Evolutionary conservation across 1,140 invertebrate species (phyloP).

Genomic region (Glomeris maerens): DNA sequence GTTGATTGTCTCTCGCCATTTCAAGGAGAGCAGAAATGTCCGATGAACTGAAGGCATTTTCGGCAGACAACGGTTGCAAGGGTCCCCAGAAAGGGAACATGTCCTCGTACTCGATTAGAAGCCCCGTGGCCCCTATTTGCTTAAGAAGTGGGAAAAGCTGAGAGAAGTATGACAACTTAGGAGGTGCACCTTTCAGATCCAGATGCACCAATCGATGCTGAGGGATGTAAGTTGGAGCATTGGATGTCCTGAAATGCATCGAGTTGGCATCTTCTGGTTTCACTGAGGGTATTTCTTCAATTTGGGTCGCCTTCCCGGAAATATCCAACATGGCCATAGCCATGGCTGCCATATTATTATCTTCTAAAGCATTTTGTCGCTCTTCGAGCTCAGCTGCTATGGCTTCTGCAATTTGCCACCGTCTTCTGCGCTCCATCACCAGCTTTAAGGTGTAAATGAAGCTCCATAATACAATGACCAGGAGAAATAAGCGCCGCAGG

Average conservation of each 20-base stretch:
- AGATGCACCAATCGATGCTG: constrained; percentile 51
- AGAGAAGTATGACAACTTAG: constrained; percentile 52
- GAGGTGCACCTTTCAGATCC: constrained; percentile 80
- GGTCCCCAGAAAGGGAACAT: constrained; percentile 37
- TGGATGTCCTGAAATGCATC: background rate
- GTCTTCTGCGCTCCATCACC: no score
- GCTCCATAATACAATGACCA: no score
- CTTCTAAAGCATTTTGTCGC: background rate
- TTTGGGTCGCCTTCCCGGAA: background rate
- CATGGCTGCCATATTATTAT: background rate
- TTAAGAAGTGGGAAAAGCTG: constrained; percentile 58
- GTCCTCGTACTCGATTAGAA: constrained; percentile 40
- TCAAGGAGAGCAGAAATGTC: constrained; percentile 30
- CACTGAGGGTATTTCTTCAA: background rate
- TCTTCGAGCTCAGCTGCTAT: background rate
- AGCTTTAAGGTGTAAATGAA: no score
- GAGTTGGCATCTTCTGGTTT: constrained; percentile 1
- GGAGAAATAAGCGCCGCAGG: no score
- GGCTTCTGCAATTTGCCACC: no score
- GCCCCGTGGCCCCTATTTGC: constrained; percentile 41
- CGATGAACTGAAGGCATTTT: constrained; percentile 32
- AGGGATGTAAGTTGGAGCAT: constrained; percentile 15
- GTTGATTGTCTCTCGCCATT: constrained; percentile 31
- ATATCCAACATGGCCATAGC: background rate
- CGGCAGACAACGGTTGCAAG: constrained; percentile 41